These are phyloP conservation scores for Parnassius apollo DNA, from an alignment of 2,888 invertebrate genomes.

Conservation along the genomic window DNA sequence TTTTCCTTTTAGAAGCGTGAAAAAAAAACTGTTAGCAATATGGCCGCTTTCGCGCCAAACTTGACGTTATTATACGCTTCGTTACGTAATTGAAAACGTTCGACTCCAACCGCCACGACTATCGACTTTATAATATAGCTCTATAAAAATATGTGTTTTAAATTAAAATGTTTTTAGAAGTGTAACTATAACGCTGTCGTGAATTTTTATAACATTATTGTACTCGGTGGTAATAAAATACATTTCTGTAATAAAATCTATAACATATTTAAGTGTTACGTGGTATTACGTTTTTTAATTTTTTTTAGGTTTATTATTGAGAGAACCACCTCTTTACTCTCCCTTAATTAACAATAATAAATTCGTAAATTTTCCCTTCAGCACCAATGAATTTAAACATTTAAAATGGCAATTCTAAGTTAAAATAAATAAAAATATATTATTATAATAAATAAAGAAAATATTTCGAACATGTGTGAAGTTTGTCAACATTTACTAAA, in stretches of 20 bases:
- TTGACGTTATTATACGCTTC: conserved; percentile 56
- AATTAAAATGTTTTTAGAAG: conserved; percentile 13
- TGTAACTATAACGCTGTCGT: conserved; percentile 19
- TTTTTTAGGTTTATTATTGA: too few species aligned
- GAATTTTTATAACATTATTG: conserved; percentile 11
- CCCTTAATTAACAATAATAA: too few species aligned
- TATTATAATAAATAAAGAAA: too few species aligned
- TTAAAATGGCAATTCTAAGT: too few species aligned
- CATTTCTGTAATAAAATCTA: neutral
- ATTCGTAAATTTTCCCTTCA: too few species aligned
- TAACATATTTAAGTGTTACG: neutral
- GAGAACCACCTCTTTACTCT: too few species aligned
- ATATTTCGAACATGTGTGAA: too few species aligned
- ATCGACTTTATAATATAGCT: conserved; percentile 36
- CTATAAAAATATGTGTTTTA: conserved; percentile 33
- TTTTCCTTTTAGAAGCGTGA: conserved; percentile 32
- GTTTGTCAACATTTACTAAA: too few species aligned
- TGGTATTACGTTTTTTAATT: too few species aligned
- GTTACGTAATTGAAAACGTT: conserved; percentile 48
- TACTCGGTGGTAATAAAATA: conserved; percentile 1
- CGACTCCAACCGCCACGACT: conserved; percentile 52
- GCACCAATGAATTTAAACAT: too few species aligned
- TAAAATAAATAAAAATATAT: too few species aligned
- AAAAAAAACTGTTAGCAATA: conserved; percentile 55
- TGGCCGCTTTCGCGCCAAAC: conserved; percentile 52